These are phyloP conservation scores for Oligia fasciuncula DNA, from an alignment of 2,888 invertebrate species.

Conservation along the genomic window DNA sequence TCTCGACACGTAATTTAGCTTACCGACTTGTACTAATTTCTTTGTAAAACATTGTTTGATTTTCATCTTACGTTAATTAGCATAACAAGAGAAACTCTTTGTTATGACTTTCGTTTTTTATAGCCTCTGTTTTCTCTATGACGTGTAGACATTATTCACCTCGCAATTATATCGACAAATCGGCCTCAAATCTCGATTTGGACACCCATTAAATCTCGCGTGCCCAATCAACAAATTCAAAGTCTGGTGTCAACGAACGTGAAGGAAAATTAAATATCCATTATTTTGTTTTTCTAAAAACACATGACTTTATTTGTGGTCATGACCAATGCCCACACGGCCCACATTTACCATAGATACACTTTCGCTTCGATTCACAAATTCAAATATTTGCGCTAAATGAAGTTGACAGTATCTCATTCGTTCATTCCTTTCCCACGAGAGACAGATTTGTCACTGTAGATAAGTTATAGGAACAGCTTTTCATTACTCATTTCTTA, in stretches of 20 bases:
- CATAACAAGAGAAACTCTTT: constrained; percentile 41
- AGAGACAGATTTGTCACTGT: constrained; percentile 18
- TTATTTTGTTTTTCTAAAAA: constrained; percentile 42
- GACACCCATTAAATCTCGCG: constrained; percentile 24
- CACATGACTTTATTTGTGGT: constrained; percentile 27
- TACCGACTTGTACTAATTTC: constrained; percentile 53
- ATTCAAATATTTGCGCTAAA: constrained; percentile 49
- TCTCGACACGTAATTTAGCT: constrained; percentile 53
- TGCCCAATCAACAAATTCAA: constrained; percentile 25
- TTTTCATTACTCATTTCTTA: constrained; percentile 32
- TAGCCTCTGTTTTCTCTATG: constrained; percentile 33
- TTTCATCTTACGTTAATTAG: constrained; percentile 57
- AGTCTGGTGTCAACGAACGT: constrained; percentile 37
- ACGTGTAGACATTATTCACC: constrained; percentile 16
- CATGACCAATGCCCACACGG: constrained; percentile 31
- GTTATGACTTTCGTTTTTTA: constrained; percentile 42
- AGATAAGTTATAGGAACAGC: constrained; percentile 25
- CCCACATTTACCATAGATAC: constrained; percentile 34
- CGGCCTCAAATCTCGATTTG: constrained; percentile 2
- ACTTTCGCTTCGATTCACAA: constrained; percentile 60
- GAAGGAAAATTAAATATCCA: constrained; percentile 5
- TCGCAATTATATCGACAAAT: constrained; percentile 18
- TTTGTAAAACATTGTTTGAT: constrained; percentile 51
- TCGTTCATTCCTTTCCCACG: constrained; percentile 39
- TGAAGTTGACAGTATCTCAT: constrained; percentile 42